A percentile compares a stretch with the other conserved stretches of the same genome.
phyloP scores from a whole-genome alignment of 1,140 invertebrate species.

The Aphelenchoides fujianensis region DNA sequence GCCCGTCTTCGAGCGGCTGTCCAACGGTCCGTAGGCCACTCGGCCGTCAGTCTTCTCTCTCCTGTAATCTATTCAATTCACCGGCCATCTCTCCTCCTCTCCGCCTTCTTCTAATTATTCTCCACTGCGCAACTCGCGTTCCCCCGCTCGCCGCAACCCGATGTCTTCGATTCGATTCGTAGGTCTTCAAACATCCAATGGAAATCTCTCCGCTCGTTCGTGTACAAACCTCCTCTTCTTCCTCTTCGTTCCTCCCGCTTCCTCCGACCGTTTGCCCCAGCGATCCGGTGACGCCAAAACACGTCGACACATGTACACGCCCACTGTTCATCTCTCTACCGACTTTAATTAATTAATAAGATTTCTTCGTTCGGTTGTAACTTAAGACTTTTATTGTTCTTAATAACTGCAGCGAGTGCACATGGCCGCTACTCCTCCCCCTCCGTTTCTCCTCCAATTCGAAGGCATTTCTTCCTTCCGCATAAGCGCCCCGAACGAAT shows the following conservation, averaged over 20 bases:
- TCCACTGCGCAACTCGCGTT: neutral
- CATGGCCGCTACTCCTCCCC: neutral
- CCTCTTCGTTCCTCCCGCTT: too few relatives aligned
- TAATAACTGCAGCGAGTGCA: slow-evolving; percentile 1
- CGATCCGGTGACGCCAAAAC: neutral
- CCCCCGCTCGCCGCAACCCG: neutral
- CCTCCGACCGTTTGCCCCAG: neutral
- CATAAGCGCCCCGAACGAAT: too few relatives aligned
- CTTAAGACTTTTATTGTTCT: slow-evolving; percentile 1
- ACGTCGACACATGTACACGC: too few relatives aligned
- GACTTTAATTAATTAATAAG: neutral
- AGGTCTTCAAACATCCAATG: neutral
- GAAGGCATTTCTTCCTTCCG: too few relatives aligned
- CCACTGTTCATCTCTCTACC: too few relatives aligned
- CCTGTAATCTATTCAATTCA: neutral
- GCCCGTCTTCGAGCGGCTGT: slow-evolving; percentile 31
- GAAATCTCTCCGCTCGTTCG: neutral
- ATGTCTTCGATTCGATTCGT: neutral
- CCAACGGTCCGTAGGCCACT: slow-evolving; percentile 22
- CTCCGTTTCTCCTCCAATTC: neutral
- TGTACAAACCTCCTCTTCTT: neutral
- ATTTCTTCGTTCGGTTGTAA: neutral
- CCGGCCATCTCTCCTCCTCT: neutral
- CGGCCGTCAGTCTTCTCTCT: slow-evolving; percentile 1
- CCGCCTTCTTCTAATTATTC: too few relatives aligned